Percentiles rank a stretch among this genome's conserved stretches.
phyloP scores from a whole-genome alignment of 1,140 invertebrate species.

The Caenorhabditis briggsae region DNA sequence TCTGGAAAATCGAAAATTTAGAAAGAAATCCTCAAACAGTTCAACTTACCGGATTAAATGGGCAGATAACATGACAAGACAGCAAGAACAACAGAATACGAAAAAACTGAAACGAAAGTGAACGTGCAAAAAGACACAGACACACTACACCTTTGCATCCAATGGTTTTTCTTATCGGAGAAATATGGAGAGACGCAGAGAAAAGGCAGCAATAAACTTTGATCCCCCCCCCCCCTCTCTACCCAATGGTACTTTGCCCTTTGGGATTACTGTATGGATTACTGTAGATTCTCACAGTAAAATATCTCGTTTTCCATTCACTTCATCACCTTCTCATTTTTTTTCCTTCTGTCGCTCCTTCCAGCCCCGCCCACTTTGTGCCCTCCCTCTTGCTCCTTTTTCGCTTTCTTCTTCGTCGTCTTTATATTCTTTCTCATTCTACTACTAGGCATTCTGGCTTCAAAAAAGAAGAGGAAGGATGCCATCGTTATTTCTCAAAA shows the following conservation, averaged over 20 bases:
- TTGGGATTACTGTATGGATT: background rate
- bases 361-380: constrained; percentile 23
- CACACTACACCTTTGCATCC: constrained; percentile 5
- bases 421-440: background rate
- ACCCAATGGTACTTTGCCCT: background rate
- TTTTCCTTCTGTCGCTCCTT: background rate
- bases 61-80: constrained; percentile 6
- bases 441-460: background rate
- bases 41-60: constrained; percentile 25
- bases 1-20: background rate
- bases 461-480: constrained; percentile 15
- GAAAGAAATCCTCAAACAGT: background rate
- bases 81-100: background rate
- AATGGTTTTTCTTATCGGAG: constrained; percentile 37
- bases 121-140: constrained; percentile 43
- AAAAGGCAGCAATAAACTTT: constrained; percentile 7
- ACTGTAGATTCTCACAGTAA: background rate
- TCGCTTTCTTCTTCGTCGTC: background rate
- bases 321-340: background rate
- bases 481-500: constrained; percentile 30
- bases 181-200: constrained; percentile 6
- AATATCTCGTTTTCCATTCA: background rate
- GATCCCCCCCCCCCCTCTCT: background rate
- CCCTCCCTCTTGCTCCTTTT: background rate
- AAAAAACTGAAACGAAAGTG: background rate